Base-by-base conservation (phyloP, 2,113 vertebrate species). In the Corynorhinus townsendii region DNA sequence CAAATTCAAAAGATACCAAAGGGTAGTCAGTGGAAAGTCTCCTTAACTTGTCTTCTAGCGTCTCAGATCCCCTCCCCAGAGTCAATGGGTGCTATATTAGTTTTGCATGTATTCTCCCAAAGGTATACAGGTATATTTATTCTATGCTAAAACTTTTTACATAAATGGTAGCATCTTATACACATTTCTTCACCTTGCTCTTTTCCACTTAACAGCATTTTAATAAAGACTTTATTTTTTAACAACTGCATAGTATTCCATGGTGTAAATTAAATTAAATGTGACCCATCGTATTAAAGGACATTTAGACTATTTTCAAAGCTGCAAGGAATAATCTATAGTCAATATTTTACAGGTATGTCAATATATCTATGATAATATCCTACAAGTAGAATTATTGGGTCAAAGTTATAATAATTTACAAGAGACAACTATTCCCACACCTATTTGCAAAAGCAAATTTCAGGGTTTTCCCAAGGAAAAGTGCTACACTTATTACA, bases 1-100 rank as follows among this genome's bases (percentile, higher is more conserved):
- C 71, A 72, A 68, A 86, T 90, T 90, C 75, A 84, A 79, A 96
- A 89, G 68, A 62, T 2, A 84, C 12, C 72, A 62, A 86, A 93
- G 28, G 66, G 28, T 35, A 56, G 43, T 47, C 45, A 47, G 38
- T 79, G 45, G 16, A 73, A 92, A 54, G 19, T 47, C 40, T 76
- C 52, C 45, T 56, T 7, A 82, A 5, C 52, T 40, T 71, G 52
- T 30, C 59, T 43, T 24, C 56, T 72, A 56, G 35, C 52, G 86
- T 81, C 64, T 75, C n/a, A 62, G 56, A 89, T 68, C 12, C 14
- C n/a, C 33, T 52, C 9, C 4, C 15, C 30, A 40, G 43, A 93
- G 62, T 86, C 19, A 89, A 56, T 22, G 33, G 47, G 17, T 75
- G 20, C 43, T 75, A 75, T 45, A 59, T 20, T 33, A 56, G 16